Percentiles rank a stretch among this genome's conserved stretches.
Conservation (phyloP, 30 jellyfish, hydroid and myxozoan species). For the Sanderia malayensis region DNA sequence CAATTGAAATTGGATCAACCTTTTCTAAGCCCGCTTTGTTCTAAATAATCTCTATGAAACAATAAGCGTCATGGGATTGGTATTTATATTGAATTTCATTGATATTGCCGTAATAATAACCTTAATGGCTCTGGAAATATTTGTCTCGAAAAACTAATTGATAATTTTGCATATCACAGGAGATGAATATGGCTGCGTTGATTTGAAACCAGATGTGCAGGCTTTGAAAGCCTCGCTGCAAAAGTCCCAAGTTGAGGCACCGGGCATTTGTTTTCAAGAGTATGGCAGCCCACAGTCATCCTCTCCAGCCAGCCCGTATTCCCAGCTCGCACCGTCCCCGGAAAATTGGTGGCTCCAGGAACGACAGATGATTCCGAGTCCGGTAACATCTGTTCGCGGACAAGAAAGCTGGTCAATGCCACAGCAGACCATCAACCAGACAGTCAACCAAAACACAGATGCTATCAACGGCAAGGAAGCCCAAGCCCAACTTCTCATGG, state of each 20-base stretch:
- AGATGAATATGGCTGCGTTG: constrained; percentile 66
- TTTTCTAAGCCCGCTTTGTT: not conserved
- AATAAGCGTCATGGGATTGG: not conserved
- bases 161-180: constrained; percentile 17
- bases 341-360: constrained; percentile 83
- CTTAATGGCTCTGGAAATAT: too few relatives aligned
- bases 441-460: constrained; percentile 7
- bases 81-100: not conserved
- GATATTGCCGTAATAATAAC: not conserved
- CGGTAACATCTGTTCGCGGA: constrained; percentile 31
- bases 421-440: constrained; percentile 15
- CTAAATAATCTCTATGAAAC: not conserved
- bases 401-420: constrained; percentile 73
- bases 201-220: constrained; percentile 76
- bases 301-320: constrained; percentile 74
- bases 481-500: constrained; percentile 71
- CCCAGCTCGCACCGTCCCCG: constrained; percentile 87
- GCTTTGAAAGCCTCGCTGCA: constrained; percentile 65
- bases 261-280: constrained; percentile 58
- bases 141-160: too few relatives aligned
- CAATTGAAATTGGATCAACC: not conserved
- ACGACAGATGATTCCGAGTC: constrained; percentile 45
- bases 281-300: constrained; percentile 56
- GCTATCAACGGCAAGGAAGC: constrained; percentile 30
- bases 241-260: constrained; percentile 52